Evolutionary conservation across 2,113 vertebrate species (phyloP).

Genomic region (Podarcis muralis): DNA sequence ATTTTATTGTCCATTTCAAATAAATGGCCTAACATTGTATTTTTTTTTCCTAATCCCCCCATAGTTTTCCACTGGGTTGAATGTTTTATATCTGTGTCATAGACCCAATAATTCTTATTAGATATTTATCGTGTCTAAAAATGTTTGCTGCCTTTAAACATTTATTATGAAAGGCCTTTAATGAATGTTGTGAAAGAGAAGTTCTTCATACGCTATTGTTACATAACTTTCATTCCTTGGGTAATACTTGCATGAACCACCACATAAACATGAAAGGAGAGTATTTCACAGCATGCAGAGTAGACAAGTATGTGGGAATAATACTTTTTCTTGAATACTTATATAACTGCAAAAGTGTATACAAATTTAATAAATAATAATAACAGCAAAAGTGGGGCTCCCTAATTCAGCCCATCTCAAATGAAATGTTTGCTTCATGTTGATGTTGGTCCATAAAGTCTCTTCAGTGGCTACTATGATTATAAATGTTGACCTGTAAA

Average conservation of each 20-base stretch:
- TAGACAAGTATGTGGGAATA: background rate
- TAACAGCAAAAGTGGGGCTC: no score
- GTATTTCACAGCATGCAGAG: background rate
- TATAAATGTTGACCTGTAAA: no score
- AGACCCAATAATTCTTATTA: background rate
- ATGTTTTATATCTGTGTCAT: background rate
- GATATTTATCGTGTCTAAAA: background rate
- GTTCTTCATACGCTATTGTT: background rate
- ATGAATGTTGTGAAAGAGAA: background rate
- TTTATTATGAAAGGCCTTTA: no score
- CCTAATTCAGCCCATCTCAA: background rate
- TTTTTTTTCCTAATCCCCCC: no score
- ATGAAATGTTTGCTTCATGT: background rate
- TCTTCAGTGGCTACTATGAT: background rate
- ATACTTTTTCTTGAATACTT: background rate
- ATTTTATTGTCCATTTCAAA: background rate
- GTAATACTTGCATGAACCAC: background rate
- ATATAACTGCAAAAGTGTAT: no score
- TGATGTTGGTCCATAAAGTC: background rate
- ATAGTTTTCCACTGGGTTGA: background rate
- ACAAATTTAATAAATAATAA: no score
- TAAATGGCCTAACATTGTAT: background rate
- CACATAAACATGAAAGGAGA: background rate
- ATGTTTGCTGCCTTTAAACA: background rate
- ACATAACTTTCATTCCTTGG: background rate